These are phyloP conservation scores for Cephalophus harveyi DNA, from an alignment of 2,113 vertebrate species.

Conservation along the genomic window DNA sequence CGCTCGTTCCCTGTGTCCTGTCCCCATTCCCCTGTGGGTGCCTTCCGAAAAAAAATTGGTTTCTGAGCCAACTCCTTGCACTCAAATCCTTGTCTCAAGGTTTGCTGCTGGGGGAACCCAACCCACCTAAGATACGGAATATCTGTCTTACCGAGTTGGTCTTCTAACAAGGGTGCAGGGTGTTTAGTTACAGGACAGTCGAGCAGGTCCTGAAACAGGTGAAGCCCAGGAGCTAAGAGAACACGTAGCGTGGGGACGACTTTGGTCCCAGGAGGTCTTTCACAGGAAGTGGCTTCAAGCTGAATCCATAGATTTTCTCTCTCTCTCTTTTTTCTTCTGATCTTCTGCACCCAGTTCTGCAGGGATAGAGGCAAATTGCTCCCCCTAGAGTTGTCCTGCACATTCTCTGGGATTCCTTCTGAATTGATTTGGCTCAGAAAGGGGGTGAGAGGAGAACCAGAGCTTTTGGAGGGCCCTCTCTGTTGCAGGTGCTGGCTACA, in stretches of 20 bases:
- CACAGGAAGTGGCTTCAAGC: neutral
- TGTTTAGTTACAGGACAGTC: neutral
- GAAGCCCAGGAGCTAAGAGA: neutral
- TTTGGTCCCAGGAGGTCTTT: neutral
- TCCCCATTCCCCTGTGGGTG: neutral
- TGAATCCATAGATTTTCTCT: neutral
- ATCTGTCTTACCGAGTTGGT: neutral
- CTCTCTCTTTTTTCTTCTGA: neutral
- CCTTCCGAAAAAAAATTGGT: neutral
- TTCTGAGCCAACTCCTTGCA: neutral
- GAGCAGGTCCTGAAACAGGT: neutral
- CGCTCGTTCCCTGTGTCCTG: too few relatives aligned
- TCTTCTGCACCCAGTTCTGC: neutral
- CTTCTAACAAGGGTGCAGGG: too few relatives aligned
- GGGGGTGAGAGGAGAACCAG: neutral
- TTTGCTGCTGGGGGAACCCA: neutral
- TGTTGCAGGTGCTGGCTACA: neutral
- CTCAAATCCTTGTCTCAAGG: neutral
- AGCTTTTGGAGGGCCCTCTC: neutral
- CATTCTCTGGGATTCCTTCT: neutral
- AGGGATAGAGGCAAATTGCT: neutral
- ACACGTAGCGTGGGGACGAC: fast-evolving
- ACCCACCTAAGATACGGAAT: neutral
- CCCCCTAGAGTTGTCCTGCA: neutral
- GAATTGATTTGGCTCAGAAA: neutral